These are phyloP conservation scores for Salvelinus namaycush DNA, from an alignment of 2,113 vertebrate species.

Conservation along the genomic window DNA sequence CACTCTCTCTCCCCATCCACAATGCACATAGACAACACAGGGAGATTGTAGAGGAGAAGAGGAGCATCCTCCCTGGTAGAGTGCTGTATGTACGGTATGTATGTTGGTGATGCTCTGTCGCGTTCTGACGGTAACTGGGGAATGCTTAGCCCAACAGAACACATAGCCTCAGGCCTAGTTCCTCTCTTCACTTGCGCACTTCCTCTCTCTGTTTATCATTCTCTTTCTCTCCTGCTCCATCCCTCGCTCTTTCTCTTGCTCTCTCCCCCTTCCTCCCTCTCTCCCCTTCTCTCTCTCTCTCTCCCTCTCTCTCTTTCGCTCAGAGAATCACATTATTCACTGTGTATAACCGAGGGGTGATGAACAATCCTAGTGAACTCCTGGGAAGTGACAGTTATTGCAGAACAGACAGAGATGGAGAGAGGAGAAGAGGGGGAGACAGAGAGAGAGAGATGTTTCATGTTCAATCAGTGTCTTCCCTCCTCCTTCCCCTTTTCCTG, in stretches of 20 bases:
- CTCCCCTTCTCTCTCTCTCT: not conserved
- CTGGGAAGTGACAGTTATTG: conserved; percentile 38
- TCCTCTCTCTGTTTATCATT: not conserved
- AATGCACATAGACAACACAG: conserved; percentile 28
- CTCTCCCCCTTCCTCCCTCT: conserved; percentile 13
- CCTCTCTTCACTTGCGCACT: not conserved
- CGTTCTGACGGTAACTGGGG: conserved; percentile 11
- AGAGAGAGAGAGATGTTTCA: conserved; percentile 51
- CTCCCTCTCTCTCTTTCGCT: conserved; percentile 10
- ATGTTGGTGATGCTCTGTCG: conserved; percentile 28
- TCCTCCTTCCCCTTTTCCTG: conserved; percentile 13
- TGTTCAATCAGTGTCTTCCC: conserved; percentile 43
- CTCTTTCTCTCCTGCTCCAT: not conserved
- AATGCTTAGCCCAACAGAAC: conserved; percentile 58
- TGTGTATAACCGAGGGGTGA: conserved; percentile 49
- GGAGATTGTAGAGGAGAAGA: conserved; percentile 30
- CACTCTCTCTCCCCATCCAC: conserved; percentile 9
- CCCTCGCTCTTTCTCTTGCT: not conserved
- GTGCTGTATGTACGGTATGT: too few species aligned
- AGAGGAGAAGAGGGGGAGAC: not conserved
- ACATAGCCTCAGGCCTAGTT: conserved; percentile 46
- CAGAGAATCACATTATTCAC: conserved; percentile 58
- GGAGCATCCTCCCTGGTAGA: not conserved
- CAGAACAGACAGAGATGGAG: conserved; percentile 41
- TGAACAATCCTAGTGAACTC: conserved; percentile 47